Base-by-base conservation (phyloP, 2,888 invertebrate genomes). In the Drosophila paramelanica region DNA sequence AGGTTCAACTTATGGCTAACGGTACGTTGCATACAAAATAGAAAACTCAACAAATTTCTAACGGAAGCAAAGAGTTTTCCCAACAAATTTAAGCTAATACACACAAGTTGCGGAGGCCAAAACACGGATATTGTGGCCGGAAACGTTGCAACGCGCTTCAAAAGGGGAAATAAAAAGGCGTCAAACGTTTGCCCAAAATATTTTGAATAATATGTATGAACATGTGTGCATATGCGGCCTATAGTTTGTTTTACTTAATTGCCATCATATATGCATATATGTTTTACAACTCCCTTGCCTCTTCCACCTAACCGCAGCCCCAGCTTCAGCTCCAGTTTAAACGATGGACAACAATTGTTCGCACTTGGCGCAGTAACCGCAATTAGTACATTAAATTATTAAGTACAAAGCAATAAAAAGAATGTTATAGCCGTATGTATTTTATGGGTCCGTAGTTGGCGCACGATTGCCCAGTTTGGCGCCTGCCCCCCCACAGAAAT, bases 301-400 rank as follows among this genome's bases (percentile, higher is more conserved):
- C 20, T 25, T 4, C 5, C 10, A 14, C 33, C 17, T 33, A 17
- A 14, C 20, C 47, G 38, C 33, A 47, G 47, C 23, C 45, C 45
- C 64, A 39, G 11, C 33, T 8, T 10, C 23, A 59, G 71, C 8
- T 65, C 77, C 69, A 78, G 75, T 83, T 89, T 76, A 70, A 88
- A 81, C 51, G 71, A 50, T 52, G 73, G 33, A 51, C 81, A 64
- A 49, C 65, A 57, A 23, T 42, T 60, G 55, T 31, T 67, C 46
- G 52, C 72, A 76, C 55, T 74, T 65, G 59, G 59, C 73, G 57
- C 77, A 68, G 52, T 55, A 80, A 84, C 86, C 86, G 89, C 83
- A 89, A 89, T 89, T 89, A 89, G 89, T 76, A 66, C 80, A 73
- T 71, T 49, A 75, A 89, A 73, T 74, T 69, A 88, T 75, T 75